Evolutionary conservation across 2,113 vertebrate species (phyloP).

Genomic region (Morone chrysops): DNA sequence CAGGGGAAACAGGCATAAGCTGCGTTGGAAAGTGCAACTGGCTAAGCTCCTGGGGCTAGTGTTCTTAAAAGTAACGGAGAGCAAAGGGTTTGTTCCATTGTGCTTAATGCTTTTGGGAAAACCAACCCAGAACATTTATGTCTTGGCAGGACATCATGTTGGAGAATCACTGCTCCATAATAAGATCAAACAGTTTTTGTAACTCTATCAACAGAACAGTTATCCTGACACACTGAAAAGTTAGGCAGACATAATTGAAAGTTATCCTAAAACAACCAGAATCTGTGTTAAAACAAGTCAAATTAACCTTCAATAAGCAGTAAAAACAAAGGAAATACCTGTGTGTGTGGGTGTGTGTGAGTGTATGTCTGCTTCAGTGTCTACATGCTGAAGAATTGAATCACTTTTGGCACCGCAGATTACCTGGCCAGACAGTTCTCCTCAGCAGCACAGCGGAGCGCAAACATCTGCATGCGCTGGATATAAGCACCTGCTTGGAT

Average conservation of each 20-base stretch:
- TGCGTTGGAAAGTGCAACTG: slow-evolving; percentile 52
- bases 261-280: slow-evolving; percentile 10
- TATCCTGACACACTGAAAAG: slow-evolving; percentile 3
- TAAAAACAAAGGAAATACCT: slow-evolving; percentile 38
- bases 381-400: slow-evolving; percentile 45
- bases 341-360: slow-evolving; percentile 8
- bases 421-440: slow-evolving; percentile 90
- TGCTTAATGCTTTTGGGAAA: slow-evolving; percentile 72
- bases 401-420: slow-evolving; percentile 54
- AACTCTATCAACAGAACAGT: slow-evolving; percentile 32
- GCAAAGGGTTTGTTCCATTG: slow-evolving; percentile 70
- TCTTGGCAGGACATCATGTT: slow-evolving; percentile 71
- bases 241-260: neutral
- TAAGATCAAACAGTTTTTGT: slow-evolving; percentile 46
- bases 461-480: slow-evolving; percentile 88
- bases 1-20: slow-evolving; percentile 46
- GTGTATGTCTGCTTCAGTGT: slow-evolving; percentile 17
- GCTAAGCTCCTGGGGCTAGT: slow-evolving; percentile 35
- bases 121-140: slow-evolving; percentile 72
- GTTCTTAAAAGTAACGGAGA: slow-evolving; percentile 57
- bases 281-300: neutral
- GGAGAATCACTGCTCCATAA: slow-evolving; percentile 50
- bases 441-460: slow-evolving; percentile 88
- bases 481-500: slow-evolving; percentile 88
- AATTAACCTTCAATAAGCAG: slow-evolving; percentile 5